Base-by-base conservation (phyloP, 2,797 vertebrate species). In the Trachurus trachurus region DNA sequence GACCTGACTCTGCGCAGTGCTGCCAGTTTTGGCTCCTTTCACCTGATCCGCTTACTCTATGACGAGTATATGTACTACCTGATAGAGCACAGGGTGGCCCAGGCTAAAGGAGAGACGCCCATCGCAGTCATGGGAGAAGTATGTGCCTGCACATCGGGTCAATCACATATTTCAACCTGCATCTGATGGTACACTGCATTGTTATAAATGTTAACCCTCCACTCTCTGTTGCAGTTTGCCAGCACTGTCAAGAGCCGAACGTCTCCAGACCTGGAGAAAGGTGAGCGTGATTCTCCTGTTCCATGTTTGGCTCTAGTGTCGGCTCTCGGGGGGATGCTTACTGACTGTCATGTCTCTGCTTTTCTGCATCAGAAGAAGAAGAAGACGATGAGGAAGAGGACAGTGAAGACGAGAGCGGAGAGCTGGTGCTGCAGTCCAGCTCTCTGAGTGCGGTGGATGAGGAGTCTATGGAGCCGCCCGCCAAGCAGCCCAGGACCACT, bases 51-150 rank as follows among this genome's bases (percentile, higher is more conserved):
- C 31, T 88, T 98, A 85, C 94, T 98, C 37, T 98, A 98, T 15
- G 97, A 98, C 1, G 97, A 98, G 87, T 98, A 98, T 85, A 98
- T 98, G 97, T 98, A 97, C 92, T 98, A 97, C 92, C 91, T 98
- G 93, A 95, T 98, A 21, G 97, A 98, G 87, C 97, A 98, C 90
- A 92, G 96, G 1, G 97, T 98, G 86, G 97, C 97, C 26, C 95
- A 95, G 89, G 97, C 97, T 67, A 96, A 96, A 90, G 97, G 97
- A 75, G 96, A 97, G 93, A 98, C 97, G 0, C 96, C 97, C 37
- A 97, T 98, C 2, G 97, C 97, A 0, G 97, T 98, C 77, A 98
- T 98, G 97, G 97, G 96, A 92, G 97, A 98, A 93, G 97, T 97
- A 92, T 2, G 94, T 63, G 54, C 54, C 66, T 52, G 47, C 2